These are phyloP conservation scores for Caenorhabditis imperialis DNA, from an alignment of 2,888 invertebrate genomes.

Conservation along the genomic window DNA sequence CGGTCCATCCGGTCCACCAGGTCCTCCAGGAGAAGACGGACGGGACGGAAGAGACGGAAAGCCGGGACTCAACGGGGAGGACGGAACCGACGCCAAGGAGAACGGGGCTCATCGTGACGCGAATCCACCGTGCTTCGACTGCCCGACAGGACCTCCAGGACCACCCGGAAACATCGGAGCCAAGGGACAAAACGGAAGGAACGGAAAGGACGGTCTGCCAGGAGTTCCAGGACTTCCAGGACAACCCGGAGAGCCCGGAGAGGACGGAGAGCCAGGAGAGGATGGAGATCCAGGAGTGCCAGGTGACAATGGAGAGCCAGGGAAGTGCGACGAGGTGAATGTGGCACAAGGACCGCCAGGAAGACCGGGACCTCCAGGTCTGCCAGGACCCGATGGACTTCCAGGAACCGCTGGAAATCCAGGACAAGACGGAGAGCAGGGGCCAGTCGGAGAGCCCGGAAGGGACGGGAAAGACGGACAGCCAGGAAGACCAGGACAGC, in stretches of 20 bases:
- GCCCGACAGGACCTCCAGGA: slow-evolving; percentile 52
- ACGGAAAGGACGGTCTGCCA: slow-evolving; percentile 58
- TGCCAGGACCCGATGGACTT: slow-evolving; percentile 57
- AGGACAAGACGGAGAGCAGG: slow-evolving; percentile 63
- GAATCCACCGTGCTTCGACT: slow-evolving; percentile 38
- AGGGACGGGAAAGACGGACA: slow-evolving; percentile 56
- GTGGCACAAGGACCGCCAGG: slow-evolving; percentile 61
- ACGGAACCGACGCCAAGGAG: slow-evolving; percentile 44
- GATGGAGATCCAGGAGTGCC: slow-evolving; percentile 60
- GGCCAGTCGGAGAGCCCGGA: slow-evolving; percentile 59
- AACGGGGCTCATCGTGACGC: slow-evolving; percentile 15
- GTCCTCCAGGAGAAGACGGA: slow-evolving; percentile 66
- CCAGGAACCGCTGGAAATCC: slow-evolving; percentile 66
- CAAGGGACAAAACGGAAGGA: slow-evolving; percentile 61
- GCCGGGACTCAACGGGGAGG: slow-evolving; percentile 62
- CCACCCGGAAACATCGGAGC: slow-evolving; percentile 62
- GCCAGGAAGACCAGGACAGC: slow-evolving; percentile 55
- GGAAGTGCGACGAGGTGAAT: slow-evolving; percentile 44
- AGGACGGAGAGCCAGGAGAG: slow-evolving; percentile 54
- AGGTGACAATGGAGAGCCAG: slow-evolving; percentile 51
- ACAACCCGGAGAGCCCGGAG: slow-evolving; percentile 61
- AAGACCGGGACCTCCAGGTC: slow-evolving; percentile 51
- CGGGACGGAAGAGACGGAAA: slow-evolving; percentile 63
- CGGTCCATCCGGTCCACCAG: slow-evolving; percentile 60
- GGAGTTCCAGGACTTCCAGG: slow-evolving; percentile 63